Evolutionary conservation across 2,888 invertebrate species (phyloP), one percentile per base, ranked within the genome.

Genomic region (Urechis unicinctus): DNA sequence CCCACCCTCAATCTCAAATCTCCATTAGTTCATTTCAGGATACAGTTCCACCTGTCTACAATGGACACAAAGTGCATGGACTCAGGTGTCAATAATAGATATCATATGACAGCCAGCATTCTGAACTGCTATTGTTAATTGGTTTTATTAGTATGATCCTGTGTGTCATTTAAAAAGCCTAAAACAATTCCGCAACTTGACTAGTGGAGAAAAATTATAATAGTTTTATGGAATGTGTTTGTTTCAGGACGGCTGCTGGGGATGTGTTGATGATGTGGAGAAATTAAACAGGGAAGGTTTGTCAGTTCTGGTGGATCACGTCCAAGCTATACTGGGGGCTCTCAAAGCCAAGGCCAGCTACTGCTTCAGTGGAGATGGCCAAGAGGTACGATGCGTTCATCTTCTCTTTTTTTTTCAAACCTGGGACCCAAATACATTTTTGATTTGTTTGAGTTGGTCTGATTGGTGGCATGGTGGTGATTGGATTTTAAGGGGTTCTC

Each of bases 241-340:
- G 5, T 46, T 55, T 17, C 59, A 75, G 73, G 77, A 78, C 66
- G 78, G 78, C 3, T 75, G 75, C 58, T 78, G 78, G 78, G 73
- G 72, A 6, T 72, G 73, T 58, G 72, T 76, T 64, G 74, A 78
- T 66, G 74, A 74, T 48, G 65, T 69, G 5, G 72, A 78, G 58
- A 65, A 60, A 50, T 61, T 77, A 46, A 62, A 59, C 26, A 56
- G 55, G 17, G 63, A 69, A 31, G 69, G 69, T 4, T 61, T 76
- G 61, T 68, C 74, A 3, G 68, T 74, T 5, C 61, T 77, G 54
- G 55, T 75, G 54, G 70, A 75, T 53, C 68, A 71, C 53, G 63
- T 70, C 5, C 69, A 70, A 52, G 61, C 70, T 29, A 68, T 78
- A 1, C 64, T 68, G 22, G 61, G 59, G 25, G 72, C 75, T n/a